phyloP scores from a whole-genome alignment of 1,140 invertebrate genomes.

The Bradynema listronoti region DNA sequence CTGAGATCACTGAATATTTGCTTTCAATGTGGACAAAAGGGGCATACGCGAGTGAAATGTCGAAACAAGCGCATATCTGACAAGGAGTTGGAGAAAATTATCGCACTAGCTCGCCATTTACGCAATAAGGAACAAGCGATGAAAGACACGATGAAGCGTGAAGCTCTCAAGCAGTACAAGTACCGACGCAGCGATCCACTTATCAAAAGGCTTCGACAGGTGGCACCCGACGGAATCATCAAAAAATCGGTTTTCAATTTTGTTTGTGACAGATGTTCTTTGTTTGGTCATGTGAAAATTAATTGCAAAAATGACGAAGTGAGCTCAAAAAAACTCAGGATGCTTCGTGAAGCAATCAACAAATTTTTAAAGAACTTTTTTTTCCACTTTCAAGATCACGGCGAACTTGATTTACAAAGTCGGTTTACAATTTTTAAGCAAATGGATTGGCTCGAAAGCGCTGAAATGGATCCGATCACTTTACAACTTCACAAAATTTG shows the following conservation, averaged over 20 bases:
- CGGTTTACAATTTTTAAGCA: not conserved
- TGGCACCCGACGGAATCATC: constrained; percentile 5
- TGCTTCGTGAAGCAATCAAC: not conserved
- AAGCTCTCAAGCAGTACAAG: too few relatives aligned
- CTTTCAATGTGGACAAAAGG: constrained; percentile 2
- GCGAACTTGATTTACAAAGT: constrained; percentile 1
- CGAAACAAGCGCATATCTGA: constrained; percentile 1
- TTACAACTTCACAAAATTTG: constrained; percentile 7
- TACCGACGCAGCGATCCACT: constrained; percentile 1
- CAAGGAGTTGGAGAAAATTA: not conserved
- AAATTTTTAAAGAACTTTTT: constrained; percentile 10
- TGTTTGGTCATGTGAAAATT: constrained; percentile 1
- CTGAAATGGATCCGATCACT: constrained; percentile 1
- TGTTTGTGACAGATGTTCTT: constrained; percentile 2
- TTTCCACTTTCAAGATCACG: not conserved
- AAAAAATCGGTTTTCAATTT: not conserved
- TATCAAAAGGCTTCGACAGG: not conserved
- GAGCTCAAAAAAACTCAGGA: not conserved
- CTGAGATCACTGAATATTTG: constrained; percentile 10
- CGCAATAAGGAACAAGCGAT: not conserved
- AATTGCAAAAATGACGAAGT: not conserved
- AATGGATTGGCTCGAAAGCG: constrained; percentile 4
- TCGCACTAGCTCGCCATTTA: not conserved
- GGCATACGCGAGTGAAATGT: not conserved
- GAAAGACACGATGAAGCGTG: too few relatives aligned